Evolutionary conservation across 2,888 invertebrate genomes (phyloP), one percentile per base, ranked within the genome.

Genomic region (Drosophila suboccidentalis): DNA sequence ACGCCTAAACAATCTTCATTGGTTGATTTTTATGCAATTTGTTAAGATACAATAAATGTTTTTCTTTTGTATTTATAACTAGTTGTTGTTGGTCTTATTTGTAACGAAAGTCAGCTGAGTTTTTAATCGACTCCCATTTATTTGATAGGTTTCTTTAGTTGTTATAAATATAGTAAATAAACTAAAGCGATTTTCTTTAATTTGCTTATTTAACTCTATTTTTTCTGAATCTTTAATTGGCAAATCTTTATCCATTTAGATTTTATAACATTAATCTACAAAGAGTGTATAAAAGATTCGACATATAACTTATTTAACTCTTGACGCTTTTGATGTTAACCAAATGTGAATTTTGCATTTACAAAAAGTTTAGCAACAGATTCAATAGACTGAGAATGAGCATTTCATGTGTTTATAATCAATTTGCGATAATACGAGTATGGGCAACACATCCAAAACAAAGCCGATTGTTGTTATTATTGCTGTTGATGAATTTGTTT

Each of bases 401-500:
- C 55, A 51, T 62, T 47, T 51, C 50, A 58, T 78, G 71, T 74
- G 61, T 78, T 75, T 78, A 81, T 87, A 82, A 87, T 88, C 77
- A 87, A 85, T 88, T 82, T 87, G 51, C 69, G 78, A 64, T 81
- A 71, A 68, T 66, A 61, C 67, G 64, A 46, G 3, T 63, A 73
- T 76, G 75, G 75, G 32, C 79, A 75, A 19, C 39, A 55, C 79
- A 75, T 15, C 39, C 32, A 36, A 68, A 17, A 57, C 51, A 69
- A 64, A 49, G 61, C 57, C 71, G 44, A 4, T 43, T 44, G 49
- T 29, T 54, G 46, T 47, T 66, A 39, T 26, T 60, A 22, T 41
- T 44, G 51, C 44, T 50, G 53, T 51, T 66, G 86, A 82, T 82
- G 82, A 85, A 82, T 87, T 68, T 67, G 77, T 82, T 85, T 60